These are phyloP conservation scores for Microplitis mediator DNA, from an alignment of 1,140 invertebrate species.

Conservation along the genomic window DNA sequence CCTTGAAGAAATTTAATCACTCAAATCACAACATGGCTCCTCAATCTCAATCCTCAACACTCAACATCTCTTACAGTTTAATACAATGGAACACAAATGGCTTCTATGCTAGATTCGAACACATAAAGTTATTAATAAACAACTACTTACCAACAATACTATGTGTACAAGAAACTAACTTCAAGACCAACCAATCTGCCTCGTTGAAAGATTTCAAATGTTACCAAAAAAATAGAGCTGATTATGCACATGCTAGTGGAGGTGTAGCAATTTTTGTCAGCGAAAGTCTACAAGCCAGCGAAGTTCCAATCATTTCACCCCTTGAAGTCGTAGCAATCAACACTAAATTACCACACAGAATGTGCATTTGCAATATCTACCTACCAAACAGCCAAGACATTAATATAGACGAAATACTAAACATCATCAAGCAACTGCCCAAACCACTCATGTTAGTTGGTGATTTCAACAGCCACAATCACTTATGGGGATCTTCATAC, in stretches of 20 bases:
- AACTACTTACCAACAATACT: slow-evolving; percentile 30
- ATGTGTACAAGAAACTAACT: slow-evolving; percentile 43
- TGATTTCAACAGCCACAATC: slow-evolving; percentile 47
- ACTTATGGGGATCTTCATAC: slow-evolving; percentile 39
- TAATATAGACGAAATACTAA: slow-evolving; percentile 29
- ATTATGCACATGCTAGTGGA: slow-evolving; percentile 35
- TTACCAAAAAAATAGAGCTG: slow-evolving; percentile 34
- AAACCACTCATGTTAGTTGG: slow-evolving; percentile 41
- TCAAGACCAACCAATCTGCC: slow-evolving; percentile 28
- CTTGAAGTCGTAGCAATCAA: slow-evolving; percentile 36
- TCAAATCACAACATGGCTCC: no score
- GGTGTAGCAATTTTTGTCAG: slow-evolving; percentile 40
- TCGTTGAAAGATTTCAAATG: slow-evolving; percentile 29
- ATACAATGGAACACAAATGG: slow-evolving; percentile 15
- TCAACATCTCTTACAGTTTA: background rate
- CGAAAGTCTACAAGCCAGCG: slow-evolving; percentile 28
- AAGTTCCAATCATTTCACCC: slow-evolving; percentile 32
- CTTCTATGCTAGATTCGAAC: slow-evolving; percentile 8
- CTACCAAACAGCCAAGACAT: slow-evolving; percentile 34
- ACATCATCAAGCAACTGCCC: slow-evolving; percentile 38
- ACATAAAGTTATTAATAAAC: background rate
- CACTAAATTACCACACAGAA: slow-evolving; percentile 28
- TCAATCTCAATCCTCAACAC: no score
- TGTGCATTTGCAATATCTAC: slow-evolving; percentile 42
- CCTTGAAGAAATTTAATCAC: no score